A percentile compares a stretch with the other conserved stretches of the same genome.
Evolutionary conservation across 2,888 invertebrate genomes (phyloP).

Genomic region (Drosophila paramelanica): DNA sequence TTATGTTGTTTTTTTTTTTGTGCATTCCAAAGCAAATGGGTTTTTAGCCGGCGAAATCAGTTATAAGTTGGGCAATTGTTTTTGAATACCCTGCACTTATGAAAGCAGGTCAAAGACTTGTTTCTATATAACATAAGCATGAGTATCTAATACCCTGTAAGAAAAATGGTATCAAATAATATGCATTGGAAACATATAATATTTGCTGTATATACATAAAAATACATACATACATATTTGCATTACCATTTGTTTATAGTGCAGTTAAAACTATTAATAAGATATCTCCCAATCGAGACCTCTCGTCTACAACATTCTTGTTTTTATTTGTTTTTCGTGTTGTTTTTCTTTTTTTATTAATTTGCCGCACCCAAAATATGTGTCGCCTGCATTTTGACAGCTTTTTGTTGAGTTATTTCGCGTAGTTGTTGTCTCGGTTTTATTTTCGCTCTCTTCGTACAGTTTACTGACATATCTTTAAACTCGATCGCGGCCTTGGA

Average conservation of each 20-base stretch:
- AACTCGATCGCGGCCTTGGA: constrained; percentile 45
- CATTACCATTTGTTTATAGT: neutral
- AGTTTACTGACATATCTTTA: constrained; percentile 3
- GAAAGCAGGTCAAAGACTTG: neutral
- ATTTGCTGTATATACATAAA: too few relatives aligned
- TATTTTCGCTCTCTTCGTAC: neutral
- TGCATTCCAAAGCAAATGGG: neutral
- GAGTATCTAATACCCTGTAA: too few relatives aligned
- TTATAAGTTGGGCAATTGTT: too few relatives aligned
- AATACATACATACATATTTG: too few relatives aligned
- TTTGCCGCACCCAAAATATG: constrained; percentile 42
- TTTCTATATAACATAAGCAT: neutral
- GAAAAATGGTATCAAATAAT: too few relatives aligned
- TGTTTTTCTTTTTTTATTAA: constrained; percentile 14
- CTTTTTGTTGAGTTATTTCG: constrained; percentile 18
- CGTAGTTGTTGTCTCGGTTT: neutral
- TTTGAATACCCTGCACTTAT: neutral
- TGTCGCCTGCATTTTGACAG: constrained; percentile 34
- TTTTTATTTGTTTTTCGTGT: neutral
- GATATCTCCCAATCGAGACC: neutral
- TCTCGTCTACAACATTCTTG: neutral
- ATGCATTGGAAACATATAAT: too few relatives aligned
- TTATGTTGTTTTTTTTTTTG: neutral
- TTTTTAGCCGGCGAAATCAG: neutral
- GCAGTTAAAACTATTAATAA: neutral